Base-by-base conservation (phyloP, 2,113 vertebrate genomes). In the Rana temporaria region DNA sequence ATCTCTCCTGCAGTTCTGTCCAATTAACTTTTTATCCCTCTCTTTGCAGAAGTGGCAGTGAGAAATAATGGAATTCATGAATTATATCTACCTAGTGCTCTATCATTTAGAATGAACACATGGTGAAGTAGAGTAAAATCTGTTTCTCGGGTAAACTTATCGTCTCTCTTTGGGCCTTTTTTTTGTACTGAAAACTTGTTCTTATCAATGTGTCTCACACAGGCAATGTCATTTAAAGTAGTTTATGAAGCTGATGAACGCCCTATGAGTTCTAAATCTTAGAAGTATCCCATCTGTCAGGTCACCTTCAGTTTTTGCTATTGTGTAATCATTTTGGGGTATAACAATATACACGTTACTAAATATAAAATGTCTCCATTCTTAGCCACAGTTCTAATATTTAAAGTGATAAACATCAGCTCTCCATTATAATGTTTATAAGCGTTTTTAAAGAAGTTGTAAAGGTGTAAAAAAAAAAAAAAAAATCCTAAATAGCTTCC, bases 21-120 rank as follows among this genome's bases (percentile, higher is more conserved):
- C 73, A 76, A 63, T 76, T 76, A 76, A 63, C 59, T 63, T 76
- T 76, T 52, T 20, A 11, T 20, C 19, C 20, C 74, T 26, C 59
- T 34, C 55, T 75, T 60, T 38, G n/a, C 12, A 22, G 12, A 60
- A 22, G 32, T 75, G 56, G 56, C 32, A 62, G 19, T 20, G 59
- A 62, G 24, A 24, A 63, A 63, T 60, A 75, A 75, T 75, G 30
- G 3, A n/a, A 56, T 38, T 42, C 32, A 60, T 75, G 56, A 75
- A 62, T 75, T 57, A 34, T 73, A 57, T 60, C 30, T 62, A 75
- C 30, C 30, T 34, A 62, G 6, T 38, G 56, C 60, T 42, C 15
- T 75, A 17, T 62, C 9, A 75, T 75, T 75, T 75, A 75, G 14
- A 62, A 20, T 22, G 19, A 9, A 34, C 30, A 75, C 56, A 62